Conservation (phyloP, 1,140 invertebrate species). For the Papilio polyxenes region DNA sequence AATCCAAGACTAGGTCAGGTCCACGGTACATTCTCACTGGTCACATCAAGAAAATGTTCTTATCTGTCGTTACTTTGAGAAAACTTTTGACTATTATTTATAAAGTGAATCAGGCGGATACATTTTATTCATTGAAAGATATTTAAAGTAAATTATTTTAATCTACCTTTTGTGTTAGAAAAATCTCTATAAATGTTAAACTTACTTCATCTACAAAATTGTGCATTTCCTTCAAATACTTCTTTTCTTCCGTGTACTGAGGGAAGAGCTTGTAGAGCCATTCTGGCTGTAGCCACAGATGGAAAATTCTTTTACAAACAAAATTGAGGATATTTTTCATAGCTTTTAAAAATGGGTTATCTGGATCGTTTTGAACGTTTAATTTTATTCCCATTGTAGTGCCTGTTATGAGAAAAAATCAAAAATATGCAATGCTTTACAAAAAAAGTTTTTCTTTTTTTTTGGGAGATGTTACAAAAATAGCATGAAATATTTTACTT, state of each 20-base stretch:
- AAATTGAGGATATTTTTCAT: constrained; percentile 58
- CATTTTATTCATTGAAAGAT: too few relatives aligned
- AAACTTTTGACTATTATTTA: too few relatives aligned
- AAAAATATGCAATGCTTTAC: not conserved
- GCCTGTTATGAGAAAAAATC: constrained; percentile 52
- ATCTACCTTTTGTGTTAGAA: too few relatives aligned
- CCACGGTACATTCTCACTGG: too few relatives aligned
- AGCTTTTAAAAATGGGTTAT: constrained; percentile 60
- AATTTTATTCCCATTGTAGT: constrained; percentile 73
- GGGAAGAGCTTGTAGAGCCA: constrained; percentile 70
- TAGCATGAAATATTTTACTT: too few relatives aligned
- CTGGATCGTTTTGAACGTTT: constrained; percentile 60
- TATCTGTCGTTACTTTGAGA: too few relatives aligned
- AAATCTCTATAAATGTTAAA: constrained; percentile 5
- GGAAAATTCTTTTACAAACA: constrained; percentile 69
- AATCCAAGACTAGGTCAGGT: too few relatives aligned
- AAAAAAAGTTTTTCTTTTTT: not conserved
- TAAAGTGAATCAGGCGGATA: too few relatives aligned
- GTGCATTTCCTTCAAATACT: constrained; percentile 55
- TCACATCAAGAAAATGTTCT: too few relatives aligned
- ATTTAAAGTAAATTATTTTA: too few relatives aligned
- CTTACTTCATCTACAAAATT: constrained; percentile 66
- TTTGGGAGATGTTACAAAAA: not conserved
- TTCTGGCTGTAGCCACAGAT: constrained; percentile 74
- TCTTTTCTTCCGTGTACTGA: constrained; percentile 52